Percentiles rank a stretch among this genome's conserved stretches.
phyloP scores from a whole-genome alignment of 2,113 vertebrate species.

The Rhipidura dahli region DNA sequence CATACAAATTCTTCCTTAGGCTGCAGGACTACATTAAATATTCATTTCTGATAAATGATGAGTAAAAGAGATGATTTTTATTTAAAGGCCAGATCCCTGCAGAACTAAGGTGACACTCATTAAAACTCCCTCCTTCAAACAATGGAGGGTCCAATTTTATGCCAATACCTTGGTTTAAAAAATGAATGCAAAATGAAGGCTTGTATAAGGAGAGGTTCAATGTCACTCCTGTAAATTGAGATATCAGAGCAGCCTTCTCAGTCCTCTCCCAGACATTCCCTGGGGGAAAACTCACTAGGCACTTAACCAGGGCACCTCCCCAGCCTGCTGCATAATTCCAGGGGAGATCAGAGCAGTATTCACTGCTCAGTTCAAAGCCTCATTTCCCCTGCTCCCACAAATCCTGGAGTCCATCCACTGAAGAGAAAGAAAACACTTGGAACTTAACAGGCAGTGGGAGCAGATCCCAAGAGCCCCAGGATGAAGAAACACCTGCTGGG shows the following conservation, averaged over 20 bases:
- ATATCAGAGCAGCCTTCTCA: neutral
- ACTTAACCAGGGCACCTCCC: neutral
- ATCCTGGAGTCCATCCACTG: neutral
- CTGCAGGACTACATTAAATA: slow-evolving; percentile 49
- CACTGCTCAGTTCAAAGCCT: neutral
- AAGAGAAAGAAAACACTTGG: neutral
- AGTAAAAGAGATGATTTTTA: slow-evolving; percentile 8
- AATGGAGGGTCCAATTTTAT: neutral
- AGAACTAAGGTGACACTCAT: neutral
- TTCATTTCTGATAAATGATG: neutral
- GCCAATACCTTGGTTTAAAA: neutral
- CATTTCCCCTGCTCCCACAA: neutral
- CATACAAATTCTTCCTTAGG: slow-evolving; percentile 44
- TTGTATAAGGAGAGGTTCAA: neutral
- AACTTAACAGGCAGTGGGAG: neutral
- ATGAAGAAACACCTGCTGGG: neutral
- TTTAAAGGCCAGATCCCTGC: neutral
- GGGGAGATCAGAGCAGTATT: neutral
- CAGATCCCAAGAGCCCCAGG: neutral
- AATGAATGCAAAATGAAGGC: neutral
- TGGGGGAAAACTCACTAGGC: neutral
- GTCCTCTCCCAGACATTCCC: neutral
- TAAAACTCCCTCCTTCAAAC: neutral
- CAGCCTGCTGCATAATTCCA: neutral
- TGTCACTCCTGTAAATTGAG: neutral